Percentiles rank a stretch among this genome's conserved stretches.
These are phyloP conservation scores for Pachyrhynchus sulphureomaculatus DNA, from an alignment of 1,140 invertebrate genomes.

Conservation along the genomic window DNA sequence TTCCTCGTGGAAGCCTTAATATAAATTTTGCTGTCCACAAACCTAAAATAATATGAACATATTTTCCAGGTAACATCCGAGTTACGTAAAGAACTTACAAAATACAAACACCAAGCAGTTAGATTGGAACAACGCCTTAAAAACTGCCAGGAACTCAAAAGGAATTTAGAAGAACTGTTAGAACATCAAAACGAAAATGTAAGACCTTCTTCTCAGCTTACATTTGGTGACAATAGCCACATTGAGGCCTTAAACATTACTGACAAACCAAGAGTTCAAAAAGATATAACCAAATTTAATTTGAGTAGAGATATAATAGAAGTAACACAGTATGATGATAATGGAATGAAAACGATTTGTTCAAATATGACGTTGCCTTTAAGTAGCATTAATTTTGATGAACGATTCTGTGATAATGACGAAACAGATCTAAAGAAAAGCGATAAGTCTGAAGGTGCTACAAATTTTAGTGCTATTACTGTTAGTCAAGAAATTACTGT, in stretches of 20 bases:
- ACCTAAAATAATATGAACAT: no score
- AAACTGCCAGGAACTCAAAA: slow-evolving; percentile 31
- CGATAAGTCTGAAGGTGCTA: neutral
- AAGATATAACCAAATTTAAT: slow-evolving; percentile 2
- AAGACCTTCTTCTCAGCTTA: slow-evolving; percentile 13
- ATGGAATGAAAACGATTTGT: slow-evolving; percentile 28
- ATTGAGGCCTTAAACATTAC: slow-evolving; percentile 15
- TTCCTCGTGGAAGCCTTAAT: no score
- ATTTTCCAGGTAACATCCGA: slow-evolving; percentile 38
- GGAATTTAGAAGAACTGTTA: slow-evolving; percentile 33
- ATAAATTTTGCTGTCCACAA: no score
- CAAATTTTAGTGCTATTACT: slow-evolving; percentile 2
- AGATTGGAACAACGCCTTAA: slow-evolving; percentile 40
- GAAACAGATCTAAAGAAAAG: slow-evolving; percentile 4
- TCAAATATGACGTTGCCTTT: slow-evolving; percentile 3
- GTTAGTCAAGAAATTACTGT: neutral
- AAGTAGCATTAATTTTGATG: neutral
- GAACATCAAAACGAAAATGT: neutral
- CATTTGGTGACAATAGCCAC: slow-evolving; percentile 29
- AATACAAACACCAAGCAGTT: slow-evolving; percentile 47
- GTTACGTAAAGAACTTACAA: slow-evolving; percentile 44
- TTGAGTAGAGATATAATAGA: slow-evolving; percentile 33
- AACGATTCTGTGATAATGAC: neutral
- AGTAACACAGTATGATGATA: slow-evolving; percentile 33
- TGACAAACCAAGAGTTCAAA: slow-evolving; percentile 10